Evolutionary conservation across 2,113 vertebrate species (phyloP).

Genomic region (Pedionomus torquatus): DNA sequence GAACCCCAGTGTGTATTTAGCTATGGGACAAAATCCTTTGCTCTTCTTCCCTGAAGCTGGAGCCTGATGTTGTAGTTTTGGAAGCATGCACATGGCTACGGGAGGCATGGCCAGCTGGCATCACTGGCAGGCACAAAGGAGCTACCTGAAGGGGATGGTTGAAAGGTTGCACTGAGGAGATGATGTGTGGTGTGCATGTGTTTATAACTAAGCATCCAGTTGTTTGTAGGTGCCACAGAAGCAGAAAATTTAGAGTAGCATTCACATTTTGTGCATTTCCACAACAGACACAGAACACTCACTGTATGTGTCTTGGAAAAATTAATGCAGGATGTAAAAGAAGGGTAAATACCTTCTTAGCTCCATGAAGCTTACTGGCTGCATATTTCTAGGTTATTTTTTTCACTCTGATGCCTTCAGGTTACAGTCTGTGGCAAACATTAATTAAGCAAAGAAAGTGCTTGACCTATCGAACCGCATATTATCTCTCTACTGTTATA

Average conservation of each 20-base stretch:
- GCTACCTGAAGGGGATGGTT: not conserved
- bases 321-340: not conserved
- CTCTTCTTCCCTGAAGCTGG: not conserved
- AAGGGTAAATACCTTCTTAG: not conserved
- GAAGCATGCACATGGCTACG: fast-evolving
- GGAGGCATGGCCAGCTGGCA: fast-evolving
- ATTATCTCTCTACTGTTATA: not conserved
- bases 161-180: not conserved
- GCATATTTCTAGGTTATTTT: not conserved
- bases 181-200: fast-evolving
- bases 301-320: not conserved
- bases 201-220: not conserved
- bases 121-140: not conserved
- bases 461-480: conserved; percentile 30
- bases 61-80: not conserved
- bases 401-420: not conserved
- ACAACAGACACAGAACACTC: not conserved
- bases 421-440: conserved; percentile 1
- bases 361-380: not conserved
- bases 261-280: not conserved
- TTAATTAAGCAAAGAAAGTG: conserved; percentile 31
- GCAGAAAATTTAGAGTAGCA: not conserved
- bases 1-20: not conserved
- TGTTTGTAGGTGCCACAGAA: not conserved
- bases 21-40: not conserved